Percentiles rank a stretch among this genome's conserved stretches.
Conservation (phyloP, 2,888 invertebrate species). For the Drosophila acutilabella region DNA sequence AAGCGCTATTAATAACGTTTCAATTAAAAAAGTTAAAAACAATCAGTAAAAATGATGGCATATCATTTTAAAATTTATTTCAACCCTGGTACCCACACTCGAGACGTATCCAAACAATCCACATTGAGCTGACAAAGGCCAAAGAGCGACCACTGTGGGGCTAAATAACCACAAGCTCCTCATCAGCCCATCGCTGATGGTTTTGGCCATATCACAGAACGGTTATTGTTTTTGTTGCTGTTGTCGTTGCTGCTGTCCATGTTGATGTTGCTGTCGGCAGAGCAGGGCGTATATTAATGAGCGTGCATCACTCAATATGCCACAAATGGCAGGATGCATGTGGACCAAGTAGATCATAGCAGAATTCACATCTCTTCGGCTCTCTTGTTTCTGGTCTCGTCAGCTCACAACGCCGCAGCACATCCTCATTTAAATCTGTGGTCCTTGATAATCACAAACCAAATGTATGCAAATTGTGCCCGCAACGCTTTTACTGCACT, state of each 20-base stretch:
- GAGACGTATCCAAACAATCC: conserved; percentile 21
- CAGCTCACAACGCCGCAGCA: conserved; percentile 14
- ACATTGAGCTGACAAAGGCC: conserved; percentile 37
- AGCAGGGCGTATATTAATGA: conserved; percentile 69
- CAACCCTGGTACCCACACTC: conserved; percentile 12
- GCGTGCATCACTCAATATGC: conserved; percentile 56
- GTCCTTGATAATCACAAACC: conserved; percentile 72
- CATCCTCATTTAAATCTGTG: conserved; percentile 71
- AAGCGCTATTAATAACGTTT: conserved; percentile 32
- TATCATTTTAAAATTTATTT: conserved; percentile 29
- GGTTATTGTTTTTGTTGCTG: conserved; percentile 29
- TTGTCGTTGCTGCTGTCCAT: conserved; percentile 21
- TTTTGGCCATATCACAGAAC: conserved; percentile 15
- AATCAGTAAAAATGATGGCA: conserved; percentile 1
- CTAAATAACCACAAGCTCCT: conserved; percentile 67
- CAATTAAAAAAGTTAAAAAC: conserved; percentile 35
- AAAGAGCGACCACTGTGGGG: conserved; percentile 46
- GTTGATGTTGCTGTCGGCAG: conserved; percentile 23
- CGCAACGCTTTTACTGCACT: conserved; percentile 36
- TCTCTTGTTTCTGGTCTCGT: conserved; percentile 10
- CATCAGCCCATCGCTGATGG: conserved; percentile 48
- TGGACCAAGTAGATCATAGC: conserved; percentile 23
- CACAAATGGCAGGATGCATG: conserved; percentile 51
- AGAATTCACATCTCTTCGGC: conserved; percentile 11
- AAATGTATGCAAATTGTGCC: conserved; percentile 74